These are phyloP conservation scores for Semaprochilodus insignis DNA, from an alignment of 2,797 vertebrate species.

Conservation along the genomic window DNA sequence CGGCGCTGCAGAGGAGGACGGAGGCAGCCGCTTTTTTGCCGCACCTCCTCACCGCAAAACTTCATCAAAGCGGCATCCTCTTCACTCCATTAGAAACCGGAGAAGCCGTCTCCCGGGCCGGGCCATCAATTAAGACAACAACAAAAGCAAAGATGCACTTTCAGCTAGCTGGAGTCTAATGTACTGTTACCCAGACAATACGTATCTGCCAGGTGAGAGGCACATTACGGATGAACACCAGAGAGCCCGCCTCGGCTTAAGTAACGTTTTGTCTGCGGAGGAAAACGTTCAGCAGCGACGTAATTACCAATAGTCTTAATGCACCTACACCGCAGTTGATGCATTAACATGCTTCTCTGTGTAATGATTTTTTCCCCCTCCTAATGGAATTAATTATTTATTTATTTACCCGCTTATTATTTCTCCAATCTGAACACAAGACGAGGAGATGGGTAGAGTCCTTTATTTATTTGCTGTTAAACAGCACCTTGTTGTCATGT, in stretches of 20 bases:
- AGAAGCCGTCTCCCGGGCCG: conserved; percentile 58
- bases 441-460: not conserved
- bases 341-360: conserved; percentile 20
- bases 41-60: conserved; percentile 40
- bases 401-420: not conserved
- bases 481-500: not conserved
- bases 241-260: conserved; percentile 28
- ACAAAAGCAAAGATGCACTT: conserved; percentile 70
- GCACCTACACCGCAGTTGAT: conserved; percentile 24
- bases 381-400: conserved; percentile 16
- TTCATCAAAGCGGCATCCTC: conserved; percentile 58
- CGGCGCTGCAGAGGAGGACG: conserved; percentile 31
- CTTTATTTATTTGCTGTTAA: not conserved
- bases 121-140: conserved; percentile 66
- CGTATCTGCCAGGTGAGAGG: conserved; percentile 58
- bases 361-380: conserved; percentile 9
- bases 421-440: not conserved
- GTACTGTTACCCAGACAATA: conserved; percentile 74
- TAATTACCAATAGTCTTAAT: conserved; percentile 47
- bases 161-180: conserved; percentile 72
- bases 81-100: conserved; percentile 64
- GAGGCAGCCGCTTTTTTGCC: conserved; percentile 32
- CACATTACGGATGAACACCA: conserved; percentile 51
- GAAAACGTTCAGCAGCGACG: conserved; percentile 40
- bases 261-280: conserved; percentile 40